Base-by-base conservation (phyloP, 2,888 invertebrate species). In the Schrankia costaestrigalis region DNA sequence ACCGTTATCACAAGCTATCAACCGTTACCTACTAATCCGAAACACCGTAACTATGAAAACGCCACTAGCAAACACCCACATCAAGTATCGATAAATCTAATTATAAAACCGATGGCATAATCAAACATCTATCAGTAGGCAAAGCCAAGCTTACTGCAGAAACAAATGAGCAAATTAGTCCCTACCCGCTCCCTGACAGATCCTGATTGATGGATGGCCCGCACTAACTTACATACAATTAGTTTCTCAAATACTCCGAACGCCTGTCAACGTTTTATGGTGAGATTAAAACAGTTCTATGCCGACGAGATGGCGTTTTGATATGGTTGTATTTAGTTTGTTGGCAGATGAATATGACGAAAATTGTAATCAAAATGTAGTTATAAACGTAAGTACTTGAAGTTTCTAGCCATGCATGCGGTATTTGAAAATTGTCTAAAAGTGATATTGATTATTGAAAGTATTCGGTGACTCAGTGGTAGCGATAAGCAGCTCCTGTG, bases 81-180 rank as follows among this genome's bases (percentile, higher is more conserved):
- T 46, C 46, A 61, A 49, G 57, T 58, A 56, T 50, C 46, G 24
- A 38, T 44, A 44, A 2, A 5, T 52, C 55, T 54, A 53, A 53
- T 49, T 42, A 46, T 40, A 27, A 47, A 46, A 23, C 27, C 33
- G 41, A 39, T 48, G 54, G 48, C 53, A 44, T 61, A 67, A 68
- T 63, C 61, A 66, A 67, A 66, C 61, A 62, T 63, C 63, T 68
- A 71, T 71, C 65, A 64, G 57, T 42, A 41, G 60, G 47, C 52
- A 72, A 74, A 74, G 74, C 77, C 66, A 57, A 71, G 80, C 76
- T 84, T 78, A 78, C 71, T 63, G 73, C n/a, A 71, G 69, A 80
- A 85, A 86, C 85, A 84, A 86, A 84, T 81, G 83, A 74, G 79
- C 78, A 80, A 84, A 85, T 86, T 84, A 86, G 82, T 72, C 76